phyloP scores from a whole-genome alignment of 53 echinoderm and acorn worm species.

The Glandiceps talaboti region DNA sequence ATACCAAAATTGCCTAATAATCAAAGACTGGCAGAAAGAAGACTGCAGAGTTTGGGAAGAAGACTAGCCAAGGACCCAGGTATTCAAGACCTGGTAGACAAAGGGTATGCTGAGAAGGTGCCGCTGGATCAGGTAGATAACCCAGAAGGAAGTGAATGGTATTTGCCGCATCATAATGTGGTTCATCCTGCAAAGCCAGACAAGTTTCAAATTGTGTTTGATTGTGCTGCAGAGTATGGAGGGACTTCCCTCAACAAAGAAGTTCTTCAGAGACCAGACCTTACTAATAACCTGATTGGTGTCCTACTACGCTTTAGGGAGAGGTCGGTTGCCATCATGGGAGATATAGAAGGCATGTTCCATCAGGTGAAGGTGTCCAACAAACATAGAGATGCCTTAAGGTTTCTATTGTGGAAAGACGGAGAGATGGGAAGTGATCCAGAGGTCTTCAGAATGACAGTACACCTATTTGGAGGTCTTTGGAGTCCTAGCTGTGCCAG shows the following conservation, averaged over 20 bases:
- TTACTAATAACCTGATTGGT: slow-evolving; percentile 35
- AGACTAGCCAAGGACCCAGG: slow-evolving; percentile 21
- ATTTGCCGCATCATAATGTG: slow-evolving; percentile 41
- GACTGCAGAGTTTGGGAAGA: slow-evolving; percentile 22
- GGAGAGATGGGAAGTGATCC: slow-evolving; percentile 15
- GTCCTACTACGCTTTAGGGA: slow-evolving; percentile 39
- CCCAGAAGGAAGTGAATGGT: slow-evolving; percentile 26
- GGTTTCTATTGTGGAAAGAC: slow-evolving; percentile 44
- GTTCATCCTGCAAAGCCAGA: slow-evolving; percentile 29
- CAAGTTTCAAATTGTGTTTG: slow-evolving; percentile 39
- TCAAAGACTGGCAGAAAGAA: slow-evolving; percentile 20
- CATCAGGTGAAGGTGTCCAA: slow-evolving; percentile 40
- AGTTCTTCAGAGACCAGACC: slow-evolving; percentile 42
- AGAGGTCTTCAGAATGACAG: slow-evolving; percentile 37
- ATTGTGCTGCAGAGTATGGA: slow-evolving; percentile 38
- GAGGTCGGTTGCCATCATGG: slow-evolving; percentile 34
- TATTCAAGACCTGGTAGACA: slow-evolving; percentile 16
- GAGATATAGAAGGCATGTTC: slow-evolving; percentile 60
- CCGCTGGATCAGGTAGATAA: slow-evolving; percentile 1
- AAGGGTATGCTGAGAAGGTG: slow-evolving; percentile 24
- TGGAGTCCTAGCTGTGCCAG: slow-evolving; percentile 35
- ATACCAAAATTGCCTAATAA: slow-evolving; percentile 21
- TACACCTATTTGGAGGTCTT: slow-evolving; percentile 50
- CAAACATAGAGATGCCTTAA: slow-evolving; percentile 1
- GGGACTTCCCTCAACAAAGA: slow-evolving; percentile 33